Evolutionary conservation across 2,113 vertebrate genomes (phyloP).

Genomic region (Vimba vimba): DNA sequence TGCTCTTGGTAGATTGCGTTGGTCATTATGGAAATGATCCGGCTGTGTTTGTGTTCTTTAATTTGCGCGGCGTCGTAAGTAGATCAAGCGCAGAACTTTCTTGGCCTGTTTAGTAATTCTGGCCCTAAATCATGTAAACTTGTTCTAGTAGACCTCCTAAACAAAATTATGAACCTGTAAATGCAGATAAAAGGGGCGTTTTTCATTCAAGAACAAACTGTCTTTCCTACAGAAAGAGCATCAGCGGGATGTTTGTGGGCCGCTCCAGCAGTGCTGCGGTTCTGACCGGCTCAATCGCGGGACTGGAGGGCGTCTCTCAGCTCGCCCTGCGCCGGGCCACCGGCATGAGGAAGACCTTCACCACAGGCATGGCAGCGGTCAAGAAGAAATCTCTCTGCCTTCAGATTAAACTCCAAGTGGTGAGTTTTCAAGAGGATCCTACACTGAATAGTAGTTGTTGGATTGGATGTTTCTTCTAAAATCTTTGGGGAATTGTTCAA

Average conservation of each 20-base stretch:
- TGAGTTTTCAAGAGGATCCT: conserved; percentile 62
- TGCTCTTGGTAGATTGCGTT: too few relatives aligned
- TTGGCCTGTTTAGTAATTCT: too few relatives aligned
- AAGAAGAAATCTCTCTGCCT: conserved; percentile 96
- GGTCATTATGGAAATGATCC: too few relatives aligned
- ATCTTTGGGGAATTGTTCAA: not conserved
- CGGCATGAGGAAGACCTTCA: conserved; percentile 96
- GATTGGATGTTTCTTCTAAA: not conserved
- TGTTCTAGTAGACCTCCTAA: too few relatives aligned
- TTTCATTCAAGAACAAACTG: not conserved
- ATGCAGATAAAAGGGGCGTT: too few relatives aligned
- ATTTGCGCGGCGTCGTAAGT: too few relatives aligned
- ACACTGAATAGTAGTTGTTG: not conserved
- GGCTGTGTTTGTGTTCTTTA: too few relatives aligned
- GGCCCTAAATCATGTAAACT: too few relatives aligned
- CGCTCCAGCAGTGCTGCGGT: conserved; percentile 80
- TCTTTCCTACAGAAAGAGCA: conserved; percentile 83
- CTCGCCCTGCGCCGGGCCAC: conserved; percentile 88
- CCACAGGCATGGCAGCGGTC: conserved; percentile 87
- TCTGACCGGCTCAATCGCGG: conserved; percentile 89
- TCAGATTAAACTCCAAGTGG: conserved; percentile 98
- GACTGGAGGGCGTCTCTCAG: conserved; percentile 92
- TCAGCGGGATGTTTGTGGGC: conserved; percentile 88
- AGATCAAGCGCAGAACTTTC: too few relatives aligned
- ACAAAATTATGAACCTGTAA: too few relatives aligned